phyloP scores from a whole-genome alignment of 1,140 invertebrate species.

The Condylostylus longicornis region DNA sequence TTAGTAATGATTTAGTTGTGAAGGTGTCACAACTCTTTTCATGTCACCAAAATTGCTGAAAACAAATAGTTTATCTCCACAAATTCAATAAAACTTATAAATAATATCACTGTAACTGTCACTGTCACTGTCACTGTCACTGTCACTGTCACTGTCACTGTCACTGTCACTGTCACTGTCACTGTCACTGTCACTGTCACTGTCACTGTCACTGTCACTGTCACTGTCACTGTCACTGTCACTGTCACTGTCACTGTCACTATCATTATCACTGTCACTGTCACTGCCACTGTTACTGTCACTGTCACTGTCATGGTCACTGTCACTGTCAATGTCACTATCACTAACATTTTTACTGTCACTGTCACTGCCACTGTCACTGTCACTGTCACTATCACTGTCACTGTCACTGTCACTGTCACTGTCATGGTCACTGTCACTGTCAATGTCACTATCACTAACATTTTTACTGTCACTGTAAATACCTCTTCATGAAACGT shows the following conservation, averaged over 20 bases:
- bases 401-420: constrained; percentile 1
- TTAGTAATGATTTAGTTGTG: no score
- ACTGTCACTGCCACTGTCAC: constrained; percentile 1
- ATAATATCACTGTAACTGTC: no score
- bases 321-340: constrained; percentile 1
- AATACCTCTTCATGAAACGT: no score
- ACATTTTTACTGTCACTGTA: not conserved
- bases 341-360: constrained; percentile 1
- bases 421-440: not conserved
- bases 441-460: not conserved
- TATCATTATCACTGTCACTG: constrained; percentile 2
- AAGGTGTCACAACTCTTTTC: no score
- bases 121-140: constrained; percentile 1
- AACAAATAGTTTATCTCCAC: no score
- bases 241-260: constrained; percentile 1
- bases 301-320: constrained; percentile 1
- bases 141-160: constrained; percentile 1
- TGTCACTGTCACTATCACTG: constrained; percentile 1
- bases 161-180: constrained; percentile 1
- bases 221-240: constrained; percentile 1
- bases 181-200: constrained; percentile 1
- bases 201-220: constrained; percentile 1
- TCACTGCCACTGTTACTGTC: constrained; percentile 1
- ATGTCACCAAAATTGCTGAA: no score
- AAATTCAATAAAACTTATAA: no score